Evolutionary conservation across 2,888 invertebrate genomes (phyloP).

Genomic region (Brenthis daphne): DNA sequence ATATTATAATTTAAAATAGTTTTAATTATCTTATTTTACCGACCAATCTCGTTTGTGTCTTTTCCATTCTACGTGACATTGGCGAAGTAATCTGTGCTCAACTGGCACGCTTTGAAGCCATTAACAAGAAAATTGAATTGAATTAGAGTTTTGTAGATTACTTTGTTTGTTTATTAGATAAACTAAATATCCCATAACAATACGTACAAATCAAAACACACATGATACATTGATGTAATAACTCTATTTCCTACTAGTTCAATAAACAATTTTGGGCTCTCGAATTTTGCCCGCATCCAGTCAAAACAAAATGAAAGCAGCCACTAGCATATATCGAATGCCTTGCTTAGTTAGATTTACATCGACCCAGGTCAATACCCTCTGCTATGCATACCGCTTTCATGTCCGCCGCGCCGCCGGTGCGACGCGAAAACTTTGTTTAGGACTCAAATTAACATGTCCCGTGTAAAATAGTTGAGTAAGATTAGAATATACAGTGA

Average conservation of each 20-base stretch:
- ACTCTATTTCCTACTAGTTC: no score
- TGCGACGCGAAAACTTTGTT: conserved; percentile 8
- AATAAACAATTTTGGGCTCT: neutral
- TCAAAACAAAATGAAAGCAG: conserved; percentile 16
- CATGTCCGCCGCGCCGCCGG: conserved; percentile 5
- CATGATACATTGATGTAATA: no score
- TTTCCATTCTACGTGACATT: no score
- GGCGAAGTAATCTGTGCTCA: no score
- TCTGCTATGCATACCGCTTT: conserved; percentile 11
- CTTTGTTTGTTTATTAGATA: no score
- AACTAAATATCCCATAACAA: neutral
- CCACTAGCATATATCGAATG: conserved; percentile 7
- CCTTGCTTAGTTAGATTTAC: conserved; percentile 20
- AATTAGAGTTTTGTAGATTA: no score
- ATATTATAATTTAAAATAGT: no score
- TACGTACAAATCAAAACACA: neutral
- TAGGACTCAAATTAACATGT: conserved; percentile 10
- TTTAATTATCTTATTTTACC: no score
- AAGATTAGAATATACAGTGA: neutral
- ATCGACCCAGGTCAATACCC: conserved; percentile 27
- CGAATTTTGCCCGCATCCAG: neutral
- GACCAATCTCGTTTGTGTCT: no score
- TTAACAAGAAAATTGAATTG: no score
- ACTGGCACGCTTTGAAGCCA: no score
- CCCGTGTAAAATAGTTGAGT: neutral